Evolutionary conservation across 2,113 vertebrate species (phyloP), one percentile per base, ranked within the genome.

Genomic region (Trogon melanurus): DNA sequence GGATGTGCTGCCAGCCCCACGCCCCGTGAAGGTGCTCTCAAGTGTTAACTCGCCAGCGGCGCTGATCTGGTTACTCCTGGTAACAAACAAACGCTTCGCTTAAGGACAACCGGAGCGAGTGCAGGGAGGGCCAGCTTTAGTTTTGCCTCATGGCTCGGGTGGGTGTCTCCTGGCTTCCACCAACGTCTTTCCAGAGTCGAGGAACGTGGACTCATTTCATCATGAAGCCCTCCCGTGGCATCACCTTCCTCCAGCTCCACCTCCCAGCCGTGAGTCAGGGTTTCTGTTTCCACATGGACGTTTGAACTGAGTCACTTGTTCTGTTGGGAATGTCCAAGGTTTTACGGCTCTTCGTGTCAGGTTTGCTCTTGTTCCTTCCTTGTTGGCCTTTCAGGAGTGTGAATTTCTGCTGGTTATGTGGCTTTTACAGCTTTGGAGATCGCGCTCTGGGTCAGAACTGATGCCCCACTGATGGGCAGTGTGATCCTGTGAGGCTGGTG

Each of bases 1-100:
- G 97, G 95, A 94, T 87, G 85, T 96, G 83, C 81, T 89, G 91
- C 85, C 73, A 74, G 91, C 51, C 67, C 57, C 2, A 71, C 11
- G 45, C 21, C 41, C 23, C 0, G 4, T 3, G 1, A 50, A 87
- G 91, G 94, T 91, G 92, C 87, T 82, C 51, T 9, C 20, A 15
- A 16, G 10, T 6, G 84, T 58, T 79, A 64, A 47, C 74, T 83
- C 16, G 3, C 25, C 78, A 5, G 66, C 3, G 1, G 13, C 36
- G 56, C 82, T 26, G 7, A 30, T 58, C 85, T 88, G 54, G 62
- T 53, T 36, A n/a, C 91, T 88, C 15, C 5, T 54, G 85, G 44
- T 79, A 26, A 93, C 91, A 85, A 91, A 74, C 74, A 69, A 65
- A 22, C 38, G 50, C 78, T 85, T 79, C 84, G 58, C 76, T 26